Evolutionary conservation across 2,888 invertebrate species (phyloP).

Genomic region (Cecidostiba fungosa): DNA sequence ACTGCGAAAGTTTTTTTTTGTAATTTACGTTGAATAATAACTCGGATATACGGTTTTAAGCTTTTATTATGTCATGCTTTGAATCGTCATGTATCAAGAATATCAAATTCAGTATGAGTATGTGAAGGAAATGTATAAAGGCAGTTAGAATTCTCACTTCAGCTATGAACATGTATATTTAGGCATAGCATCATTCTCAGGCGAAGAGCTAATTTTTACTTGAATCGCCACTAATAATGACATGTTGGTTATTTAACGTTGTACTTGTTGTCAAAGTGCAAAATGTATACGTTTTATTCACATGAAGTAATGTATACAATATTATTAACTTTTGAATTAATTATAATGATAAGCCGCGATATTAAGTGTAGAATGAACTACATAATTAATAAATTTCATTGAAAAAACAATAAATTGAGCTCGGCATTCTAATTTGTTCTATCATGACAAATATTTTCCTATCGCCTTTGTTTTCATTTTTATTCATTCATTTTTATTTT

Average conservation of each 20-base stretch:
- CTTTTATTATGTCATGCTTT: slow-evolving; percentile 53
- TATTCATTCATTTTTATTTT: no score
- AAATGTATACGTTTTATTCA: slow-evolving; percentile 19
- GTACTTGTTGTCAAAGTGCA: slow-evolving; percentile 47
- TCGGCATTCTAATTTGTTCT: not conserved
- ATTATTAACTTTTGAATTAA: slow-evolving; percentile 48
- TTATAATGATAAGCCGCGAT: slow-evolving; percentile 27
- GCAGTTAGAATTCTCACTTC: slow-evolving; percentile 43
- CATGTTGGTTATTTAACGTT: not conserved
- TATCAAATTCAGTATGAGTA: slow-evolving; percentile 30
- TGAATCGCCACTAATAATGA: slow-evolving; percentile 10
- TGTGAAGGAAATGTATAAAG: slow-evolving; percentile 49
- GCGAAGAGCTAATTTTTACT: slow-evolving; percentile 18
- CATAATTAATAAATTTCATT: slow-evolving; percentile 54
- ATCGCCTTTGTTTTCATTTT: not conserved
- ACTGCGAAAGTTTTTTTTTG: slow-evolving; percentile 55
- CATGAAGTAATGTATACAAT: slow-evolving; percentile 33
- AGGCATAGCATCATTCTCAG: slow-evolving; percentile 22
- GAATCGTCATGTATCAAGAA: slow-evolving; percentile 28
- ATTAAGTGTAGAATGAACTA: slow-evolving; percentile 49
- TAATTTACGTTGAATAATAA: slow-evolving; percentile 45
- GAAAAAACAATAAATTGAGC: not conserved
- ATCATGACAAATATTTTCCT: not conserved
- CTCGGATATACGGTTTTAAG: slow-evolving; percentile 12
- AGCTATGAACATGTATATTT: slow-evolving; percentile 43